Evolutionary conservation across 2,113 vertebrate genomes (phyloP), one percentile per base, ranked within the genome.

Genomic region (Charina bottae): DNA sequence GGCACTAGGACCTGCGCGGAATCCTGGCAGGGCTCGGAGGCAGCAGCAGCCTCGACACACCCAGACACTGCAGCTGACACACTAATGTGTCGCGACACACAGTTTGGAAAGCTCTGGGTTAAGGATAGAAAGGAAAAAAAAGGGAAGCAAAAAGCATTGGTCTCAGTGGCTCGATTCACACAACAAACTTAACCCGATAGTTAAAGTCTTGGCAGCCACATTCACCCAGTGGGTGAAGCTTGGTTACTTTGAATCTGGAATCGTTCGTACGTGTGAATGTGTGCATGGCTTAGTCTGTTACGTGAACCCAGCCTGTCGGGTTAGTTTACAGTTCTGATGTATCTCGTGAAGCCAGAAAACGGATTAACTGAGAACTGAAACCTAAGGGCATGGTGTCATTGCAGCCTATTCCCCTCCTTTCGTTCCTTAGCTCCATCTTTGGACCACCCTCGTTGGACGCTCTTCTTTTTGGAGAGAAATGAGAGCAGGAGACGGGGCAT

Each of bases 401-500:
- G 24, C 83, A 85, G 83, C 6, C 12, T 26, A 46, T 54, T 24
- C 9, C 19, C n/a, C 6, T 24, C 9, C 19, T 19, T n/a, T 5
- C 3, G 0, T 59, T 42, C 33, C 54, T 59, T 12, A 9, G 33
- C 33, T 59, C 19, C 33, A 5, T 23, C 53, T 54, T 33, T 90
- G n/a, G 62, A 53, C 24, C 42, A 53, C 37, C 2, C 46, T 85
- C 62, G 49, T 59, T 64, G 83, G 72, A 83, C 12, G 3, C 0
- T 12, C 4, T 59, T 88, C 26, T 46, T 59, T 88, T 21, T 21
- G 42, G 37, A 24, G 15, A 60, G 42, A 26, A 11, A 21, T 2
- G 0, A 62, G 24, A 78, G 58, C 19, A n/a, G 60, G 23, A 0
- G 24, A 58, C 0, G 0, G 11, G 13, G 17, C 6, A 28, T 28